Evolutionary conservation across 2,888 invertebrate species (phyloP), one percentile per base, ranked within the genome.

Genomic region (Chirona hameri): DNA sequence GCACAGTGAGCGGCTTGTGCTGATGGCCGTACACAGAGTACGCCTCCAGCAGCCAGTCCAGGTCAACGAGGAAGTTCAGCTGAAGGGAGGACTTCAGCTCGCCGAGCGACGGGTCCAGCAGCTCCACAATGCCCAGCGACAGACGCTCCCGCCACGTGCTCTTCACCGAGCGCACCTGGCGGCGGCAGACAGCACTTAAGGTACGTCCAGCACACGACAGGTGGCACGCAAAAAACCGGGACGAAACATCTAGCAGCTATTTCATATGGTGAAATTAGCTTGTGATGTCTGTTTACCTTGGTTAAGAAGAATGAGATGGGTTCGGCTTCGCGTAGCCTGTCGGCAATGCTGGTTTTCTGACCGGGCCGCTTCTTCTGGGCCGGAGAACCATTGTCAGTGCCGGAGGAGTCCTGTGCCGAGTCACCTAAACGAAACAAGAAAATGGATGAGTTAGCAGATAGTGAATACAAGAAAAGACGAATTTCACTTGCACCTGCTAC

Each of bases 1-100:
- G 86, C 12, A 84, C 79, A 12, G 84, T 57, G 0, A 86, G 76
- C 18, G 83, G 83, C 52, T 83, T 82, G 18, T 81, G 57, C 15
- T 82, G 72, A 86, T 93, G 92, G 82, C 93, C 93, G 82, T 93
- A 93, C 86, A 92, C 92, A 86, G 92, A 91, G 86, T 97, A 97
- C 86, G 97, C 95, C 0, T 94, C 93, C 83, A 96, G 89, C 0
- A 98, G 88, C 96, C 97, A 98, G 0, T 93, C 93, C 18, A 95
- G 90, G 86, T 98, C 96, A 69, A 97, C 93, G 94, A 97, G 95
- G 86, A 95, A 98, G 88, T 96, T 98, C 48, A 98, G 93, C 89
- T 98, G 95, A n/a, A 94, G 88, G 0, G 83, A 84, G n/a, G 84
- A 83, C 0, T 83, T 81, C 4, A 85, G 57, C 18, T 83, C 82